phyloP scores from a whole-genome alignment of 2,797 vertebrate genomes.

The Hyperoplus lanceolatus region DNA sequence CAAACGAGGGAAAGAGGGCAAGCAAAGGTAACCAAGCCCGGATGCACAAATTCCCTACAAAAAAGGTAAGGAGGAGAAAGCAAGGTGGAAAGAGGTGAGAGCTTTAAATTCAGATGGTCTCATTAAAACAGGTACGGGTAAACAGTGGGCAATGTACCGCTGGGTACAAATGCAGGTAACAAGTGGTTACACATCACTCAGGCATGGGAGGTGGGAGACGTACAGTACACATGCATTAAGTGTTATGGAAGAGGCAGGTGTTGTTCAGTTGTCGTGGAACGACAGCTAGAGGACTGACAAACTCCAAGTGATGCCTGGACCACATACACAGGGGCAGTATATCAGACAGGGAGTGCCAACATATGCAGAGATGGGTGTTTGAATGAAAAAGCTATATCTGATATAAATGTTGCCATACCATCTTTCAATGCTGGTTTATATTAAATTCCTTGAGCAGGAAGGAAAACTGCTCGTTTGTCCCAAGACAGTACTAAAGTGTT shows the following conservation, averaged over 20 bases:
- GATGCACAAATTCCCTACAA: constrained; percentile 57
- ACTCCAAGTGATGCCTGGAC: constrained; percentile 39
- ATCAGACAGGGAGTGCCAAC: constrained; percentile 49
- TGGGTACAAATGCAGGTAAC: constrained; percentile 51
- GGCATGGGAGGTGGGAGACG: constrained; percentile 44
- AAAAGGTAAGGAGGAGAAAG: constrained; percentile 23
- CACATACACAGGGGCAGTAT: constrained; percentile 58
- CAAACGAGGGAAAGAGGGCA: constrained; percentile 48
- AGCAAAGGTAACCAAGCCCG: constrained; percentile 60
- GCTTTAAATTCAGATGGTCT: constrained; percentile 35
- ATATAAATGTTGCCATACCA: constrained; percentile 67
- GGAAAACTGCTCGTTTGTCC: constrained; percentile 81
- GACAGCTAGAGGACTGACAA: background rate
- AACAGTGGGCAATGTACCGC: constrained; percentile 41
- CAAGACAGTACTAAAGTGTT: constrained; percentile 83
- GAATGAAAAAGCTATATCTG: constrained; percentile 64
- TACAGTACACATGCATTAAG: constrained; percentile 52
- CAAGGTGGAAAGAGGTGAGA: constrained; percentile 7
- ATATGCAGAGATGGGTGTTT: constrained; percentile 56
- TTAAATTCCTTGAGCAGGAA: constrained; percentile 82
- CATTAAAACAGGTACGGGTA: constrained; percentile 51
- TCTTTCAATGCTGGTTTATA: constrained; percentile 75
- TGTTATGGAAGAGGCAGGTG: constrained; percentile 3
- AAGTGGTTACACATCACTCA: constrained; percentile 50
- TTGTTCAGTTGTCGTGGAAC: too few relatives aligned